Base-by-base conservation (phyloP, 2,113 vertebrate genomes). In the Bungarus multicinctus region DNA sequence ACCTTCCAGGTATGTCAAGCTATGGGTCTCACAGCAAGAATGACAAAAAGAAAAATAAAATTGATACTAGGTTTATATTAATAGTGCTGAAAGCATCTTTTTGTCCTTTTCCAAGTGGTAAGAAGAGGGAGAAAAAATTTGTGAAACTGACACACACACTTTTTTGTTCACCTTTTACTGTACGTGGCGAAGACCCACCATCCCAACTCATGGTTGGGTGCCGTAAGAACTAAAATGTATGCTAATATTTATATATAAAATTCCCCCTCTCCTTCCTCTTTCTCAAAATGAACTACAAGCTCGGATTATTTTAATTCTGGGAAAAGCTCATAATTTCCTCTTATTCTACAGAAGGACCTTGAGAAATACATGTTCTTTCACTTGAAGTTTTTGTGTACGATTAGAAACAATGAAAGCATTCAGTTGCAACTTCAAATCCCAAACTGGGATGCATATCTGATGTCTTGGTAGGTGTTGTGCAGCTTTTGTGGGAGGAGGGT, bases 261-360 rank as follows among this genome's bases (percentile, higher is more conserved):
- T 55, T 55, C 91, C 58, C 34, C 90, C 91, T 43, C 93, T 34
- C 92, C 90, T 89, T 94, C 2, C 22, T 39, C 94, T 86, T 96
- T 94, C 94, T 58, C 12, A 3, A 89, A 92, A 18, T 93, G 88
- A 23, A 22, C 58, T 94, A 81, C 85, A 25, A 74, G 90, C 94
- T 87, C 92, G 85, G 12, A 12, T 58, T 53, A 74, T 87, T 50
- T n/a, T 94, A 53, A 55, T 92, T 85, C 91, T 93, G 91, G 90
- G 86, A 90, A 95, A 87, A 91, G 81, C 45, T 27, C 27, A 85
- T 27, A 10, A 12, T 93, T 88, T 91, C 53, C 90, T 60, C 18
- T 1, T 0, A 0, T 94, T 93, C 5, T 69, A 43, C 30, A 91
- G 92, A 88, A 91, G 90, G 27, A 57, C 88, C 88, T 91, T 12